Evolutionary conservation across 2,113 vertebrate species (phyloP), one percentile per base, ranked within the genome.

Genomic region (Stigmatopora argus): DNA sequence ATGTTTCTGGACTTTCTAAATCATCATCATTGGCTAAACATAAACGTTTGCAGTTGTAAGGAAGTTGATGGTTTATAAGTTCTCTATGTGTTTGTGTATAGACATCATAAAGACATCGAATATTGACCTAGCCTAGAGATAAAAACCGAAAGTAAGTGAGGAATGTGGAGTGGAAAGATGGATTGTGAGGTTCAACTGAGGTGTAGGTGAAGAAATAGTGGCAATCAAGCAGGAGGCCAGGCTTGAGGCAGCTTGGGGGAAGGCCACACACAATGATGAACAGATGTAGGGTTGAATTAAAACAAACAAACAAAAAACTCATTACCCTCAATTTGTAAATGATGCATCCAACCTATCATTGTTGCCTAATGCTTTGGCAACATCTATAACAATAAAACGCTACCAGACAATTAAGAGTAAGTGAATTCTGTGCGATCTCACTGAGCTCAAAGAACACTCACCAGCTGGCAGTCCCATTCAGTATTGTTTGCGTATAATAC

Each of bases 321-420:
- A 77, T 82, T 64, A 64, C 21, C 80, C 41, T 46, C 71, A 74
- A 59, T 79, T 69, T 73, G 73, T 69, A 75, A 67, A 69, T 67
- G 72, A 75, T 57, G 56, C 61, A 77, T 72, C 52, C 3, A 0
- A 69, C 59, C 69, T 62, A 69, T 79, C 65, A 70, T 67, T 44
- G 70, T 58, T 58, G 52, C 38, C 56, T 66, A 45, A 76, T 67
- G 66, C 64, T 72, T 72, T 67, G 38, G 66, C 61, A 68, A 61
- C 65, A 73, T 68, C 47, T 31, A 67, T 41, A 77, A 80, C 57
- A 77, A 70, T 73, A 70, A n/a, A 71, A 57, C 4, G 12, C 34
- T 64, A 75, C 62, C 52, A 15, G 68, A 77, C 65, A 72, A 75
- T 71, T 59, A 65, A 74, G 5, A 46, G 47, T 44, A 57, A 63